Percentiles rank a stretch among this genome's conserved stretches.
phyloP scores from a whole-genome alignment of 2,888 invertebrate species.

The Torymus auratus region DNA sequence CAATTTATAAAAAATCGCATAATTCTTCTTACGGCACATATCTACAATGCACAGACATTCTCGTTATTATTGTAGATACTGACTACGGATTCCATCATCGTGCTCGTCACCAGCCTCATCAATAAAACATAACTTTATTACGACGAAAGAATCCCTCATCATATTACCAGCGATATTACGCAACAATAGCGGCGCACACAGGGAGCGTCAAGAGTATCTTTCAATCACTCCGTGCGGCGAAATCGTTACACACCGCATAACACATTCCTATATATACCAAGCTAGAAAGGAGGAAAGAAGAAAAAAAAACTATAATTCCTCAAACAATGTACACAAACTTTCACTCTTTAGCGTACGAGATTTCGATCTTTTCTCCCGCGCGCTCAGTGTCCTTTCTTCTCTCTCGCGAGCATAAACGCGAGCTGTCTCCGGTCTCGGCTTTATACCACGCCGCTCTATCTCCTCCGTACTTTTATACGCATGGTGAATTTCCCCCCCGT shows the following conservation, averaged over 20 bases:
- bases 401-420: neutral
- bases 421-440: constrained; percentile 3
- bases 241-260: too few species aligned
- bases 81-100: too few species aligned
- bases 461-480: constrained; percentile 40
- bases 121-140: neutral
- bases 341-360: constrained; percentile 44
- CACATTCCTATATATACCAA: too few species aligned
- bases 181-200: too few species aligned
- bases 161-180: constrained; percentile 38
- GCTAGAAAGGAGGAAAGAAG: too few species aligned
- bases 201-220: too few species aligned
- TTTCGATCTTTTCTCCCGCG: constrained; percentile 48
- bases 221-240: too few species aligned
- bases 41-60: too few species aligned
- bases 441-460: constrained; percentile 44
- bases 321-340: constrained; percentile 2
- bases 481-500: constrained; percentile 32
- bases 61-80: too few species aligned
- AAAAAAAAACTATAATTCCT: too few species aligned
- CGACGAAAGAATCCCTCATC: neutral
- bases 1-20: too few species aligned
- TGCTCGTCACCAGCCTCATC: neutral
- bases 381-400: constrained; percentile 18
- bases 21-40: too few species aligned